phyloP scores from a whole-genome alignment of 1,140 invertebrate species.

The Halesus radiatus region DNA sequence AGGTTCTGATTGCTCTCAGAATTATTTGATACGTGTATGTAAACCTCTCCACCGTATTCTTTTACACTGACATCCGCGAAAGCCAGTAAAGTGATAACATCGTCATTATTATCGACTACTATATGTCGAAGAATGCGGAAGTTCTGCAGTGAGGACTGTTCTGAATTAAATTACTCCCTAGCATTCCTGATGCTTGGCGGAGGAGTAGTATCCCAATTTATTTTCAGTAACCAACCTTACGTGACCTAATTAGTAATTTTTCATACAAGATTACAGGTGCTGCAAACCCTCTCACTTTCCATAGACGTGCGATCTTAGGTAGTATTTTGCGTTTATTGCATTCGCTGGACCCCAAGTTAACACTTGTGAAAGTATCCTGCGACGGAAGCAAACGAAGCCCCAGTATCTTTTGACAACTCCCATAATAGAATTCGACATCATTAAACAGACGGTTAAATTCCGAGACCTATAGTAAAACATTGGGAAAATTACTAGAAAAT shows the following conservation, averaged over 20 bases:
- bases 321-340: not conserved
- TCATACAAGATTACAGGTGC: not conserved
- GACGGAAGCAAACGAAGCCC: not conserved
- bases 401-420: too few species aligned
- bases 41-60: not conserved
- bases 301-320: not conserved
- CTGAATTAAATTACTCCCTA: not conserved
- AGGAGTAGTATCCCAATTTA: not conserved
- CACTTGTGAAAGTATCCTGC: not conserved
- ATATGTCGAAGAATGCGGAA: not conserved
- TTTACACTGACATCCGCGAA: not conserved
- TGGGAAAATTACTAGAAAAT: not conserved
- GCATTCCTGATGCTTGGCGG: not conserved
- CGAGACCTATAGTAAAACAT: not conserved
- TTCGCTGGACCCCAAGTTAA: not conserved
- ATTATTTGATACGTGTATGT: too few species aligned
- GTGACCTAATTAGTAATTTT: not conserved
- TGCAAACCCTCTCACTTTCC: not conserved
- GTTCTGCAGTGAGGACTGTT: too few species aligned
- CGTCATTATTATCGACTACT: not conserved
- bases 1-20: not conserved
- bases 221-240: too few species aligned
- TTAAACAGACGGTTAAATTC: not conserved
- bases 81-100: not conserved
- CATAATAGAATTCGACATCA: not conserved